Evolutionary conservation across 2,888 invertebrate genomes (phyloP).

Genomic region (Andrena minutula): DNA sequence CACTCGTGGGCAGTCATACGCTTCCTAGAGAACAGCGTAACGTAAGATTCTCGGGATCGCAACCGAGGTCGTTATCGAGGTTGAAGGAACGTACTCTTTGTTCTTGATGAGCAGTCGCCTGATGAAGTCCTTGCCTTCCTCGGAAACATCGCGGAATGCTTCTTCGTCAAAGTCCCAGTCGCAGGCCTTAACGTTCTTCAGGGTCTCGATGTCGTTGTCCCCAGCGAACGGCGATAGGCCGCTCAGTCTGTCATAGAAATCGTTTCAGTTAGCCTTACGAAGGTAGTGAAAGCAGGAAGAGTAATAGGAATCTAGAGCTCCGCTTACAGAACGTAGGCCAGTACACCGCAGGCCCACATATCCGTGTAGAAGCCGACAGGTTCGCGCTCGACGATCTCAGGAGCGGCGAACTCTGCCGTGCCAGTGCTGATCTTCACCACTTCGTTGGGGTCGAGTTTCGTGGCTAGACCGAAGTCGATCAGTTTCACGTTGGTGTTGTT

Average conservation of each 20-base stretch:
- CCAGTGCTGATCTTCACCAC: slow-evolving; percentile 99
- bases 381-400: slow-evolving; percentile 99
- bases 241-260: slow-evolving; percentile 89
- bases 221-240: slow-evolving; percentile 99
- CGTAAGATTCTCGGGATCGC: not conserved
- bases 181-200: slow-evolving; percentile 99
- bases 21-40: slow-evolving; percentile 87
- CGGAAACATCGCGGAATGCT: slow-evolving; percentile 96
- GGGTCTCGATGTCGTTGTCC: slow-evolving; percentile 98
- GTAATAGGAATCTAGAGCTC: not conserved
- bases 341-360: slow-evolving; percentile 99
- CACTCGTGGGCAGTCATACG: slow-evolving; percentile 99
- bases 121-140: slow-evolving; percentile 99
- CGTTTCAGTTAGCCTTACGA: not conserved
- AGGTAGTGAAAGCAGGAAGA: not conserved
- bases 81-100: slow-evolving; percentile 91
- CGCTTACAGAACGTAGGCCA: slow-evolving; percentile 98
- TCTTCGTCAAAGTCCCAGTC: slow-evolving; percentile 99
- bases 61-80: not conserved
- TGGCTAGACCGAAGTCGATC: slow-evolving; percentile 99
- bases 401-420: slow-evolving; percentile 99
- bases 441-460: slow-evolving; percentile 98
- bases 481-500: slow-evolving; percentile 98
- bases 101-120: slow-evolving; percentile 95
- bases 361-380: slow-evolving; percentile 99